A percentile compares a stretch with the other conserved stretches of the same genome.
These are phyloP conservation scores for Cuniculus paca DNA, from an alignment of 2,797 vertebrate genomes.

Conservation along the genomic window DNA sequence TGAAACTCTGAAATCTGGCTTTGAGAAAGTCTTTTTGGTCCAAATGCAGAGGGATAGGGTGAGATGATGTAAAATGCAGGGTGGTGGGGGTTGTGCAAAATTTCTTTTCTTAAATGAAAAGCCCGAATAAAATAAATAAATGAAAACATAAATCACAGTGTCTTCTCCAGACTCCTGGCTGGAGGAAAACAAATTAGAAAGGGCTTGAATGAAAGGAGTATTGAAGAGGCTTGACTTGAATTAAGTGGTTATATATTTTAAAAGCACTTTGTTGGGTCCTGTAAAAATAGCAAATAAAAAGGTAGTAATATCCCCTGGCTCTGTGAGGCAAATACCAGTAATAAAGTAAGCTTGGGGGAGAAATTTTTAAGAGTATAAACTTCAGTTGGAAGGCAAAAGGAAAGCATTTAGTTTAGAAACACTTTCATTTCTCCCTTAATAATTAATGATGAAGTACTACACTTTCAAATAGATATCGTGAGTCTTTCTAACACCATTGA, in stretches of 20 bases:
- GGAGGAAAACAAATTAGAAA: slow-evolving; percentile 83
- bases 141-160: slow-evolving; percentile 84
- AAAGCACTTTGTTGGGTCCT: slow-evolving; percentile 83
- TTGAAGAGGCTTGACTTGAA: slow-evolving; percentile 83
- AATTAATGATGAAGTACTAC: slow-evolving; percentile 77
- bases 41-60: background rate
- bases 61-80: slow-evolving; percentile 44
- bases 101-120: slow-evolving; percentile 83
- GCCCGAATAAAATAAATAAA: slow-evolving; percentile 85
- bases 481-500: slow-evolving; percentile 66
- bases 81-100: slow-evolving; percentile 5
- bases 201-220: slow-evolving; percentile 80
- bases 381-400: background rate
- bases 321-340: slow-evolving; percentile 69
- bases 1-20: background rate
- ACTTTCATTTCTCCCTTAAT: slow-evolving; percentile 76
- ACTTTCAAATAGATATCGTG: slow-evolving; percentile 71
- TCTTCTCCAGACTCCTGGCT: slow-evolving; percentile 81
- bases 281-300: slow-evolving; percentile 84
- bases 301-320: slow-evolving; percentile 79
- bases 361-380: slow-evolving; percentile 37
- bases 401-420: slow-evolving; percentile 64
- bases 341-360: slow-evolving; percentile 62
- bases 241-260: slow-evolving; percentile 86
- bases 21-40: slow-evolving; percentile 15